A percentile compares a stretch with the other conserved stretches of the same genome.
phyloP scores from a whole-genome alignment of 2,888 invertebrate genomes.

The Sepioteuthis lessoniana region DNA sequence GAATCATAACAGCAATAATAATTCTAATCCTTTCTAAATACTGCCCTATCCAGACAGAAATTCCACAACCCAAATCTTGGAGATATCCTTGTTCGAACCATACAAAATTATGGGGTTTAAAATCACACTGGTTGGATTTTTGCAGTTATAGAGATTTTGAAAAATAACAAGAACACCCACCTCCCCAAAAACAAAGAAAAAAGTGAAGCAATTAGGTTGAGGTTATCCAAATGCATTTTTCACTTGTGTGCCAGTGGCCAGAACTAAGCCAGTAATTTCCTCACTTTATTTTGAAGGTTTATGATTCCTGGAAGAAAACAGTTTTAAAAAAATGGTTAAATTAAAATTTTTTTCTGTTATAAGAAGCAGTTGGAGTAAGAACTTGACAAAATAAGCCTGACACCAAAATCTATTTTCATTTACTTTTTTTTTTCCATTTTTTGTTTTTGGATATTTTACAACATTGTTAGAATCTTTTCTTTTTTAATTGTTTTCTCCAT shows the following conservation, averaged over 20 bases:
- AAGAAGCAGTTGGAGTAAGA: background rate
- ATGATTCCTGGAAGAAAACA: background rate
- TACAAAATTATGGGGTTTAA: background rate
- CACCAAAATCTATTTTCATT: background rate
- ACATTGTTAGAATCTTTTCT: background rate
- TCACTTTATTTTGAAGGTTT: background rate
- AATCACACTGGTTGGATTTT: slow-evolving; percentile 10
- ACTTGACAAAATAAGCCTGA: background rate
- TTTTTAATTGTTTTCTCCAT: background rate
- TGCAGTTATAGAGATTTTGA: background rate
- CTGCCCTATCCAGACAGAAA: background rate
- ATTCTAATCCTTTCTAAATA: background rate
- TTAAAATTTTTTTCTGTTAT: background rate
- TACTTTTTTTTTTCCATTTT: background rate
- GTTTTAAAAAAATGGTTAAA: background rate
- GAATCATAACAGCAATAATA: background rate
- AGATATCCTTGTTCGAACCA: background rate
- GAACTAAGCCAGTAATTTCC: background rate
- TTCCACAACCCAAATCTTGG: background rate
- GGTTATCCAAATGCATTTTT: slow-evolving; percentile 13
- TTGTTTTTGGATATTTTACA: background rate
- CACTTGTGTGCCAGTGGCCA: background rate
- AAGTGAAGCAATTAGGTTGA: background rate
- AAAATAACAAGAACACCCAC: background rate
- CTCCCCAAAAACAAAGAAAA: background rate